These are phyloP conservation scores for Trissolcus basalis DNA, from an alignment of 1,140 invertebrate species.

Conservation along the genomic window DNA sequence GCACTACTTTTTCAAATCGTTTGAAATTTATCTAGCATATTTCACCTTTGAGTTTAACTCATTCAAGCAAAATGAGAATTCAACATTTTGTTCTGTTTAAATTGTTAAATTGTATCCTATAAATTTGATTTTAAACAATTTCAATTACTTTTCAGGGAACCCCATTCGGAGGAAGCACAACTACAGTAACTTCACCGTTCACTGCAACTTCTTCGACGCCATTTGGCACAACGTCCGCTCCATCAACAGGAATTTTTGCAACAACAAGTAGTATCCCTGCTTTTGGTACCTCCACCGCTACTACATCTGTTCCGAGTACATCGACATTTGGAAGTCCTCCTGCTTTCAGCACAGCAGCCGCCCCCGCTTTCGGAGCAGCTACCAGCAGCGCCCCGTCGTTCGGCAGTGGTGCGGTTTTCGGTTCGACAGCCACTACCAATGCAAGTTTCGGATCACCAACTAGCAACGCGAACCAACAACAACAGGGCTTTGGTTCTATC, in stretches of 20 bases:
- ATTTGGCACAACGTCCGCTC: not conserved
- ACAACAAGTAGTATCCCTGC: not conserved
- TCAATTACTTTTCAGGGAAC: too few relatives aligned
- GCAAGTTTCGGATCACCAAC: slow-evolving; percentile 4
- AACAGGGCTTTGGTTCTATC: slow-evolving; percentile 28
- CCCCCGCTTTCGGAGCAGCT: not conserved
- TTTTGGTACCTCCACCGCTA: slow-evolving; percentile 11
- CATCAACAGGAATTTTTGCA: not conserved
- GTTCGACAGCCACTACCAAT: not conserved
- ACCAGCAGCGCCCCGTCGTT: not conserved
- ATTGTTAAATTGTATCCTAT: too few relatives aligned
- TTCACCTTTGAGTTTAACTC: too few relatives aligned
- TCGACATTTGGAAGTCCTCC: slow-evolving; percentile 8
- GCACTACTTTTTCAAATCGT: too few relatives aligned
- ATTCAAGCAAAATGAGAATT: too few relatives aligned
- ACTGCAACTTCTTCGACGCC: not conserved
- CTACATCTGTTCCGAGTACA: slow-evolving; percentile 1
- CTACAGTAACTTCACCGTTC: not conserved
- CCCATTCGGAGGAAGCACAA: not conserved
- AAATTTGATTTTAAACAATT: too few relatives aligned
- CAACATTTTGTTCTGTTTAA: too few relatives aligned
- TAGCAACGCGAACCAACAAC: not conserved
- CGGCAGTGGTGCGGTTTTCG: not conserved
- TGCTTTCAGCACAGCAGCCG: slow-evolving; percentile 4
- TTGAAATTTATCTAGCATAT: too few relatives aligned